A percentile compares a stretch with the other conserved stretches of the same genome.
Evolutionary conservation across 2,113 vertebrate genomes (phyloP).

Genomic region (Paratilapia polleni): DNA sequence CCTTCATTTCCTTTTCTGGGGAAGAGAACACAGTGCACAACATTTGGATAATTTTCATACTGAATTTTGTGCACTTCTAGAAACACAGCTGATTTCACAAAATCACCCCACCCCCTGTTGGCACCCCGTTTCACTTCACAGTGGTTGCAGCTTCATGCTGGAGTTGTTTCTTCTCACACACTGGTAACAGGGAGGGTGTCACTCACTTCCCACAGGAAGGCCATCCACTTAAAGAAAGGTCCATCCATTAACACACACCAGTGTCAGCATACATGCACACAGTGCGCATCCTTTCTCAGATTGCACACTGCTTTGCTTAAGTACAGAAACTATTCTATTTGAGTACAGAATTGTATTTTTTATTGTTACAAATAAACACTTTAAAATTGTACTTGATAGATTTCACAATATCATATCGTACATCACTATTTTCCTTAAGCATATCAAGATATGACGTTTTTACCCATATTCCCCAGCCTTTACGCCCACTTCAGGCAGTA

Average conservation of each 20-base stretch:
- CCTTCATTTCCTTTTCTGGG: not conserved
- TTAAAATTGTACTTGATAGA: not conserved
- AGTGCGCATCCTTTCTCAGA: not conserved
- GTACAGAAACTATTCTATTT: not conserved
- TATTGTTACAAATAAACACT: not conserved
- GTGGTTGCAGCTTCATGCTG: not conserved
- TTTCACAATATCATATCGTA: too few relatives aligned
- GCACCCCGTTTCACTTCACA: not conserved
- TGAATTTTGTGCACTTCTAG: not conserved
- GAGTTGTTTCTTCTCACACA: not conserved
- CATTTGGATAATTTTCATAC: constrained; percentile 2
- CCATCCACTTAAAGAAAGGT: not conserved
- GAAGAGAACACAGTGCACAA: not conserved
- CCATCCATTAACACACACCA: not conserved
- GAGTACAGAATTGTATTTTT: not conserved
- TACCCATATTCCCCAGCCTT: not conserved
- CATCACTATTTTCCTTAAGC: too few relatives aligned
- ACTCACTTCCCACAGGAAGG: not conserved
- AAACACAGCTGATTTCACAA: not conserved
- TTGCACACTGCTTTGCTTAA: not conserved
- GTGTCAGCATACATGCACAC: not conserved
- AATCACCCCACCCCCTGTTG: not conserved
- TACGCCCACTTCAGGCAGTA: not conserved
- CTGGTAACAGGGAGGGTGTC: not conserved
- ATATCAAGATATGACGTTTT: not conserved